phyloP scores from a whole-genome alignment of 1,140 invertebrate genomes.

The Caenorhabditis remanei region DNA sequence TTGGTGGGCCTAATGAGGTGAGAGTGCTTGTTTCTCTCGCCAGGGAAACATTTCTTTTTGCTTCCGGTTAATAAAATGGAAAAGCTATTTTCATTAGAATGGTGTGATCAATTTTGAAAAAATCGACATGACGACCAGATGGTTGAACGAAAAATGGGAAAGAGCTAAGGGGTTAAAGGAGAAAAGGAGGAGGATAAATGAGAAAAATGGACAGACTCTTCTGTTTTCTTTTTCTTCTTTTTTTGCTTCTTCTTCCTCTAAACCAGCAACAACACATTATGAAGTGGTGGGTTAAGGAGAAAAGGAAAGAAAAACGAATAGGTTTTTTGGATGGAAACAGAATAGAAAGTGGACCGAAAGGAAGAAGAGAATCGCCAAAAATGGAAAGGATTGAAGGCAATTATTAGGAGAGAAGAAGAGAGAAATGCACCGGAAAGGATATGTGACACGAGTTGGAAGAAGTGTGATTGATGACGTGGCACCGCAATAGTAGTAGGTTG shows the following conservation, averaged over 20 bases:
- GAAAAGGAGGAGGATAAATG: not conserved
- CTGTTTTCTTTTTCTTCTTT: slow-evolving; percentile 6
- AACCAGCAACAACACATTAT: slow-evolving; percentile 42
- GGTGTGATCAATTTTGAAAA: not conserved
- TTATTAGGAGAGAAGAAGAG: slow-evolving; percentile 40
- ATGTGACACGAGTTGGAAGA: slow-evolving; percentile 30
- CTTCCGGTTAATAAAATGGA: not conserved
- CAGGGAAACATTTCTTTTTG: not conserved
- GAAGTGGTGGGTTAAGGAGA: not conserved
- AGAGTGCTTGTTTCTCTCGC: not conserved
- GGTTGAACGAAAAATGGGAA: slow-evolving; percentile 9
- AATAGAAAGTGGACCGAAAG: slow-evolving; percentile 32
- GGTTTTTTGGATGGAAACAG: slow-evolving; percentile 15
- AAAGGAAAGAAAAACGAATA: slow-evolving; percentile 11
- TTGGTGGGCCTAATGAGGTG: slow-evolving; percentile 20
- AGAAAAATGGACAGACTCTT: slow-evolving; percentile 56
- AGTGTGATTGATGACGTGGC: slow-evolving; percentile 40
- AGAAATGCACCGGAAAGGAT: slow-evolving; percentile 31
- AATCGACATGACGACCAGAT: not conserved
- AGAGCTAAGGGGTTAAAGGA: not conserved
- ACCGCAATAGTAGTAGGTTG: not conserved
- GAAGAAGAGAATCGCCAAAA: slow-evolving; percentile 16
- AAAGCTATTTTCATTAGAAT: not conserved
- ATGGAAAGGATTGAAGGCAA: slow-evolving; percentile 23
- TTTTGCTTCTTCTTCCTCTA: slow-evolving; percentile 23